Conservation (phyloP, 2,888 invertebrate genomes). For the Synergus gifuensis region DNA sequence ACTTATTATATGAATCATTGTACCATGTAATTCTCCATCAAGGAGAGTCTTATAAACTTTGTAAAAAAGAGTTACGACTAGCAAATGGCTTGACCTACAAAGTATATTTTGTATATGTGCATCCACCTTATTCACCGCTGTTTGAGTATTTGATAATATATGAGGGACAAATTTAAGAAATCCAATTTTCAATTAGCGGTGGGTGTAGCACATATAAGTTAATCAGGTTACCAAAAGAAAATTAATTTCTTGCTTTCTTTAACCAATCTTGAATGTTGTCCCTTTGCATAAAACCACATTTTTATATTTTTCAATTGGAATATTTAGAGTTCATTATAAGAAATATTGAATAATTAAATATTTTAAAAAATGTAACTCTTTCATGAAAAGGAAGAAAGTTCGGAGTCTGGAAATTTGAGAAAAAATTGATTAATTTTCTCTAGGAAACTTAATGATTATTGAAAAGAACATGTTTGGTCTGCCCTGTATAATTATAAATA, state of each 20-base stretch:
- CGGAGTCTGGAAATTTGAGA: not conserved
- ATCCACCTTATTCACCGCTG: not conserved
- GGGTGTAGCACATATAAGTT: not conserved
- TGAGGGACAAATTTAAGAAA: not conserved
- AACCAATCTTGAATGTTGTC: not conserved
- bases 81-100: conserved; percentile 68
- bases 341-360: not conserved
- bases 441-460: not conserved
- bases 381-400: not conserved
- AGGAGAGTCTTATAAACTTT: conserved; percentile 61
- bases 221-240: not conserved
- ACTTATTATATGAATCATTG: conserved; percentile 60
- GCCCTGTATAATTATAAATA: conserved; percentile 9
- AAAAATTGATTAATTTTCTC: not conserved
- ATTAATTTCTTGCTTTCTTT: not conserved
- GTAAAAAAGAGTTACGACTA: conserved; percentile 61
- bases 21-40: conserved; percentile 59
- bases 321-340: not conserved
- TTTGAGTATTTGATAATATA: conserved; percentile 20
- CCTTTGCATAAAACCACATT: not conserved
- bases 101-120: conserved; percentile 60
- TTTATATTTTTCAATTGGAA: not conserved
- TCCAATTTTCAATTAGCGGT: not conserved
- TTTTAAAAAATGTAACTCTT: not conserved
- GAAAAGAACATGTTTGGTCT: not conserved